These are phyloP conservation scores for Pegoplata infirma DNA, from an alignment of 2,888 invertebrate genomes.

Conservation along the genomic window DNA sequence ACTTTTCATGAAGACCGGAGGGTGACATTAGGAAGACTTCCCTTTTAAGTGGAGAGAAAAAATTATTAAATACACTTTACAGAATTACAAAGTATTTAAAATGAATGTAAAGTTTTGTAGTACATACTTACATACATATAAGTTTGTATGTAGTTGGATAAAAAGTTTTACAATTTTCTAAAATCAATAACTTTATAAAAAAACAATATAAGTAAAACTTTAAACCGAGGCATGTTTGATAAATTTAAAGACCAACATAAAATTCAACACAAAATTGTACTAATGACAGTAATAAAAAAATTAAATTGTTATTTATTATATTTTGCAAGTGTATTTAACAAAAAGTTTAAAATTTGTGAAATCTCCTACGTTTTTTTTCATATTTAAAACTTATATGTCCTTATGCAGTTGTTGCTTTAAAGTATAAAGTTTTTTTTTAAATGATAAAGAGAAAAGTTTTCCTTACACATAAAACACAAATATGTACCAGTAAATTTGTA, in stretches of 20 bases:
- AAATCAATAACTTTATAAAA: background rate
- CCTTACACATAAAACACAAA: conserved; percentile 49
- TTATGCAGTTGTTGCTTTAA: too few relatives aligned
- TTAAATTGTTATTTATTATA: too few relatives aligned
- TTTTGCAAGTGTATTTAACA: too few relatives aligned
- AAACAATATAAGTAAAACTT: background rate
- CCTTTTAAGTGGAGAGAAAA: too few relatives aligned
- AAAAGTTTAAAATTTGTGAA: too few relatives aligned
- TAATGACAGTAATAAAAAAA: too few relatives aligned
- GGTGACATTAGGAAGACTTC: too few relatives aligned
- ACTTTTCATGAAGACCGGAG: too few relatives aligned
- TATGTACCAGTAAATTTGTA: conserved; percentile 14
- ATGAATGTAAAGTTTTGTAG: background rate
- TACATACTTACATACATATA: too few relatives aligned
- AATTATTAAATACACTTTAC: background rate
- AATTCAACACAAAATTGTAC: background rate
- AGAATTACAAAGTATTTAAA: background rate
- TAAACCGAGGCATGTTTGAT: background rate
- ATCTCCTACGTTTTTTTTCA: too few relatives aligned
- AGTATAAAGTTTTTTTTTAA: background rate
- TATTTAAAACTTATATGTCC: too few relatives aligned
- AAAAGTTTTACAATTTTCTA: background rate
- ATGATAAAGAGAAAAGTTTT: conserved; percentile 54
- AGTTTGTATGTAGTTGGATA: background rate
- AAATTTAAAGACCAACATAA: background rate